Conservation (phyloP, 2,113 vertebrate genomes). For the Trichechus manatus region DNA sequence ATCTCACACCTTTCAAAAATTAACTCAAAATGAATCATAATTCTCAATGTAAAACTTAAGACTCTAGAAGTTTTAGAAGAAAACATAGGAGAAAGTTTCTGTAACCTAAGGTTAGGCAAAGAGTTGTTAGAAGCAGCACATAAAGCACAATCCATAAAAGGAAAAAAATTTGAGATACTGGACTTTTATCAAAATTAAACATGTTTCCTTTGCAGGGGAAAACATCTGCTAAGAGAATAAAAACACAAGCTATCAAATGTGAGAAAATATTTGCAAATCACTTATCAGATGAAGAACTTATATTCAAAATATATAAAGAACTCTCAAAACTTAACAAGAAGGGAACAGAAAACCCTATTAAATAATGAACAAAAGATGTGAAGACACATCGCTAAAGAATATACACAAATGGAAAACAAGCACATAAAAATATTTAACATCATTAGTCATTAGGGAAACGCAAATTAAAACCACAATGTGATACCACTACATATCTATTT, state of each 20-base stretch:
- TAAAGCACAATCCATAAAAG: neutral
- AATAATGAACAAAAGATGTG: neutral
- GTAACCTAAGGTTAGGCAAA: neutral
- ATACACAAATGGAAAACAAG: conserved; percentile 6
- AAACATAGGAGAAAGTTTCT: neutral
- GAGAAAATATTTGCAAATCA: conserved; percentile 58
- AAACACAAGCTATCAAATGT: neutral
- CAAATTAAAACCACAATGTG: neutral
- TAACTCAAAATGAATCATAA: conserved; percentile 8
- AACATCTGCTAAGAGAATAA: neutral
- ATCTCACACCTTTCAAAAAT: neutral
- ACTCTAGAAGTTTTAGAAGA: neutral
- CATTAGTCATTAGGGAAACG: conserved; percentile 2
- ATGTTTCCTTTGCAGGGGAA: neutral
- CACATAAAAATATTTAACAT: conserved; percentile 1
- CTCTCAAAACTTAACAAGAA: neutral
- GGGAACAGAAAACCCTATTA: conserved; percentile 30
- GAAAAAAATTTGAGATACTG: neutral
- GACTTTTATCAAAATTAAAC: conserved; percentile 27
- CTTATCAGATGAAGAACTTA: neutral
- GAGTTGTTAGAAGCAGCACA: neutral
- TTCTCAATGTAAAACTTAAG: conserved; percentile 18
- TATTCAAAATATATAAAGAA: conserved; percentile 48
- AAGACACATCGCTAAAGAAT: neutral
- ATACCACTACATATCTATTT: neutral